Percentiles rank a stretch among this genome's conserved stretches.
These are phyloP conservation scores for Clunio marinus DNA, from an alignment of 2,888 invertebrate species.

Conservation along the genomic window DNA sequence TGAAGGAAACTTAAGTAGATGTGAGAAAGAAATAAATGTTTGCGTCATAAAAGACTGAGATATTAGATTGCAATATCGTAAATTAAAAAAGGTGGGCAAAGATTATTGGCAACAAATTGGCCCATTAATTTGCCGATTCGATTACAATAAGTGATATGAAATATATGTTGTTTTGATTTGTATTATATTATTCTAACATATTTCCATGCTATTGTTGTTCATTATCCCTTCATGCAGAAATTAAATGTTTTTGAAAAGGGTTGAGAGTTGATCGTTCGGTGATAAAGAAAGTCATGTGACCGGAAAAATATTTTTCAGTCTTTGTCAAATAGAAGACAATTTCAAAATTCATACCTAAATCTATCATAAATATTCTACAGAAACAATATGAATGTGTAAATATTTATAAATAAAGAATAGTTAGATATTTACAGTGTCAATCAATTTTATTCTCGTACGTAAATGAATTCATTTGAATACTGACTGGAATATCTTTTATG, in stretches of 20 bases:
- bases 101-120: constrained; percentile 18
- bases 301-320: neutral
- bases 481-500: too few species aligned
- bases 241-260: neutral
- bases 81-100: constrained; percentile 38
- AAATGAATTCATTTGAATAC: too few species aligned
- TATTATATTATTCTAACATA: constrained; percentile 14
- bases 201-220: neutral
- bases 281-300: constrained; percentile 8
- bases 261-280: neutral
- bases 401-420: neutral
- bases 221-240: neutral
- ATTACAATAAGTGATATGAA: neutral
- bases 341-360: neutral
- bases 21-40: neutral
- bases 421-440: constrained; percentile 4
- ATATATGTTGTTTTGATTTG: constrained; percentile 17
- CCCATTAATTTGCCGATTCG: constrained; percentile 17
- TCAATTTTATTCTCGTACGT: too few species aligned
- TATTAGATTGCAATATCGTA: constrained; percentile 28
- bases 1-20: too few species aligned
- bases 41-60: neutral
- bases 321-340: neutral
- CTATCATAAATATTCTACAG: neutral
- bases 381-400: neutral